phyloP scores from a whole-genome alignment of 2,888 invertebrate species.

The Myopa testacea region DNA sequence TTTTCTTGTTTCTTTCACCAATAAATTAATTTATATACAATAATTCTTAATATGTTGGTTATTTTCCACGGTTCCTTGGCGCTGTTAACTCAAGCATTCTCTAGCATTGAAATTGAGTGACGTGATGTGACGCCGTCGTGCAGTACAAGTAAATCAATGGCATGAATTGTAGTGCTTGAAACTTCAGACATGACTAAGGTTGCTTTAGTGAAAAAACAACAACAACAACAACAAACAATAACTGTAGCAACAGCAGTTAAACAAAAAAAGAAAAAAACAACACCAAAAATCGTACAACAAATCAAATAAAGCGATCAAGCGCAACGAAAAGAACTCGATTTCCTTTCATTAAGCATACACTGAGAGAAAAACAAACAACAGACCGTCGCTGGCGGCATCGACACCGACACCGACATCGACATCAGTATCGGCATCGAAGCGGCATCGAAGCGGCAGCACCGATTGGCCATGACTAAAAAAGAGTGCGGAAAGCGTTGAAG shows the following conservation, averaged over 20 bases:
- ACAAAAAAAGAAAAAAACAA: neutral
- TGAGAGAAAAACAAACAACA: neutral
- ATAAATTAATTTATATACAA: no score
- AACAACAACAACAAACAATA: neutral
- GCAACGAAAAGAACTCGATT: constrained; percentile 35
- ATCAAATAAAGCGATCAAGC: constrained; percentile 34
- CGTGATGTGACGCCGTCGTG: constrained; percentile 6
- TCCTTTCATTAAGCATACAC: constrained; percentile 22
- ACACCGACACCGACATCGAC: neutral
- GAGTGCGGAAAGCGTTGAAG: neutral
- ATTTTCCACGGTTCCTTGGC: neutral
- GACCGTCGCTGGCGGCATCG: neutral
- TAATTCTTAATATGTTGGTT: neutral
- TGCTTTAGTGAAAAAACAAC: neutral
- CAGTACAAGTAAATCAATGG: neutral
- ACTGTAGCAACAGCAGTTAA: neutral
- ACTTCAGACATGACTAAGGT: constrained; percentile 33
- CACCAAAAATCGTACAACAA: constrained; percentile 17
- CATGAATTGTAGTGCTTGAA: constrained; percentile 15
- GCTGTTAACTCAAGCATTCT: constrained; percentile 10
- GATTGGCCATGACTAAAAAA: neutral
- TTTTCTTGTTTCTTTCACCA: no score
- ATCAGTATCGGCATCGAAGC: neutral
- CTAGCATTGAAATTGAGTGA: constrained; percentile 18
- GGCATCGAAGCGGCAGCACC: no score